Evolutionary conservation across 2,797 vertebrate genomes (phyloP).

Genomic region (Sebastes vulpes): DNA sequence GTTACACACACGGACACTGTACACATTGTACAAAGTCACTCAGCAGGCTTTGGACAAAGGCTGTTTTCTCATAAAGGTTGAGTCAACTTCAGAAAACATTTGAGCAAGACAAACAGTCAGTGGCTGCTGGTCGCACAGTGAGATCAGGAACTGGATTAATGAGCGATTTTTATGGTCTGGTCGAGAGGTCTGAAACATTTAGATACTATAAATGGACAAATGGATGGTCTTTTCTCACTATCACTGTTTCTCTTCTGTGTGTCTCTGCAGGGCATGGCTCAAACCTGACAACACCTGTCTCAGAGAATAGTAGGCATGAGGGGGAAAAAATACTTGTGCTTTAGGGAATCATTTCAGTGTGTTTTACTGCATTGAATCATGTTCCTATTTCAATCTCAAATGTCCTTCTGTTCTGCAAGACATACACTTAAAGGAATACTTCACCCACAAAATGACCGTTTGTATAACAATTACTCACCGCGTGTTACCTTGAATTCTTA

Average conservation of each 20-base stretch:
- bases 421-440: neutral
- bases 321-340: neutral
- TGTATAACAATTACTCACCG: neutral
- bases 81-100: constrained; percentile 7
- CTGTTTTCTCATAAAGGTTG: neutral
- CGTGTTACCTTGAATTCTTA: neutral
- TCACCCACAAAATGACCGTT: neutral
- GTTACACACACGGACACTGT: constrained; percentile 6
- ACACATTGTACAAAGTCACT: constrained; percentile 19
- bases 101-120: neutral
- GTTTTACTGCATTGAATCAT: neutral
- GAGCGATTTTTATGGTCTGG: neutral
- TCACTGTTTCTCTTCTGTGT: neutral
- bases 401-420: neutral
- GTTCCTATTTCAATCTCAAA: neutral
- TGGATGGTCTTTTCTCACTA: neutral
- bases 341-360: neutral
- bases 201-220: neutral
- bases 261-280: neutral
- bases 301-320: neutral
- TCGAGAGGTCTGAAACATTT: neutral
- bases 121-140: neutral
- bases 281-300: neutral
- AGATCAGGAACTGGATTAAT: constrained; percentile 2
- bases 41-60: constrained; percentile 6